Conservation (phyloP, 2,113 vertebrate genomes). For the Ceyx margarethae region DNA sequence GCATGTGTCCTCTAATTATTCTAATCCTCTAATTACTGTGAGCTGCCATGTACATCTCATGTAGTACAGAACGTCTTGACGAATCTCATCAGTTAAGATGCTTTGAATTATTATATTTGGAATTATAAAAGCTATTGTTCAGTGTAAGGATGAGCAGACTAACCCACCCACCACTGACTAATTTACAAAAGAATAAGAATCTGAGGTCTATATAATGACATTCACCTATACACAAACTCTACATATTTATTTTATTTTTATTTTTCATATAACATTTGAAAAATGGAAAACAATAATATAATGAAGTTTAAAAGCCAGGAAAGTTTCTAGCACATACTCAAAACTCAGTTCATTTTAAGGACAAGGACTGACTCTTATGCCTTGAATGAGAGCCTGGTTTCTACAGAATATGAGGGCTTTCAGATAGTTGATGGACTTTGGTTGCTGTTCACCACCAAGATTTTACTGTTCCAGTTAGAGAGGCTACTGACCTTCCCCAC, state of each 20-base stretch:
- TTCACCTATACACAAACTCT: not conserved
- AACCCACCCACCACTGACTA: not conserved
- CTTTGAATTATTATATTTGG: not conserved
- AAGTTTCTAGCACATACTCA: not conserved
- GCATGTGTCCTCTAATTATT: fast-evolving
- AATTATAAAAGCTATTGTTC: not conserved
- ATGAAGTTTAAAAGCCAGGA: not conserved
- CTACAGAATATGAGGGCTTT: not conserved
- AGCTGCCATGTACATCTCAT: not conserved
- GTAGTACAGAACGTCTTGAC: not conserved
- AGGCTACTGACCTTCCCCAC: not conserved
- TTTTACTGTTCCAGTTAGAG: not conserved
- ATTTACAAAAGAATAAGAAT: not conserved
- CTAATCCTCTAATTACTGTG: not conserved
- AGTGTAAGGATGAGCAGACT: not conserved
- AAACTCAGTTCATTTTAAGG: not conserved
- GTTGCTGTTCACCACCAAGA: not conserved
- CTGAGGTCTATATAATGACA: not conserved
- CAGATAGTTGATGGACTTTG: not conserved
- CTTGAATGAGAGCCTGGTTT: not conserved
- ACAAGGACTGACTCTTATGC: not conserved
- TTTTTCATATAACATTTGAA: not conserved
- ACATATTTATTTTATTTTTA: not conserved
- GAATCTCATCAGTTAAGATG: not conserved
- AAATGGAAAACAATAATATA: not conserved